Conservation (phyloP, 2,888 invertebrate species). For the Erebia palarica region DNA sequence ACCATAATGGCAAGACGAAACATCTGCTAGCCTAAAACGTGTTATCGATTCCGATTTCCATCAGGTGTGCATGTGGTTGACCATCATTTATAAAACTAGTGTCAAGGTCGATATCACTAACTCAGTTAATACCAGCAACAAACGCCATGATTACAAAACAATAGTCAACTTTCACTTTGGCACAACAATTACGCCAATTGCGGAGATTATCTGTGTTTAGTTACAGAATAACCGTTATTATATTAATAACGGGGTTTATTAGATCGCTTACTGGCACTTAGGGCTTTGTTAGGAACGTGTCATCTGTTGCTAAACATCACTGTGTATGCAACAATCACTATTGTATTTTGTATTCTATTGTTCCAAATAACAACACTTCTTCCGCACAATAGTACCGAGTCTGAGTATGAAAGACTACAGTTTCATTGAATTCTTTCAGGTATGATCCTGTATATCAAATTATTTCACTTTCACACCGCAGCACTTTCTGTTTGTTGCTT, state of each 20-base stretch:
- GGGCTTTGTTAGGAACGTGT: constrained; percentile 17
- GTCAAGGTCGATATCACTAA: constrained; percentile 36
- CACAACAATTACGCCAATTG: constrained; percentile 42
- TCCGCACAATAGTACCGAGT: background rate
- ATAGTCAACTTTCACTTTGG: constrained; percentile 43
- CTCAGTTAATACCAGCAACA: constrained; percentile 34
- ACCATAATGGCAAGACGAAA: background rate
- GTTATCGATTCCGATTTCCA: background rate
- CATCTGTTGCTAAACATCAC: constrained; percentile 17
- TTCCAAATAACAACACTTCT: background rate
- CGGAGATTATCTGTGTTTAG: constrained; percentile 38
- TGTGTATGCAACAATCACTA: background rate
- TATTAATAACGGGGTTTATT: constrained; percentile 39
- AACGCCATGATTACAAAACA: constrained; percentile 40
- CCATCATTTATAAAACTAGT: background rate
- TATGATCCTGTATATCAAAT: background rate
- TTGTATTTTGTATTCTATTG: constrained; percentile 7
- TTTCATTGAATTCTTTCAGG: background rate
- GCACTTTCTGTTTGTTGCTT: background rate
- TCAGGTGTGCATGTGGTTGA: background rate
- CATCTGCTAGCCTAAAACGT: background rate
- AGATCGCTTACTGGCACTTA: constrained; percentile 28
- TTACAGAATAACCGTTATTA: constrained; percentile 39
- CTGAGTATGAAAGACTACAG: background rate
- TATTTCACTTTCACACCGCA: background rate